phyloP scores from a whole-genome alignment of 1,140 invertebrate species.

The Sinonovacula constricta region DNA sequence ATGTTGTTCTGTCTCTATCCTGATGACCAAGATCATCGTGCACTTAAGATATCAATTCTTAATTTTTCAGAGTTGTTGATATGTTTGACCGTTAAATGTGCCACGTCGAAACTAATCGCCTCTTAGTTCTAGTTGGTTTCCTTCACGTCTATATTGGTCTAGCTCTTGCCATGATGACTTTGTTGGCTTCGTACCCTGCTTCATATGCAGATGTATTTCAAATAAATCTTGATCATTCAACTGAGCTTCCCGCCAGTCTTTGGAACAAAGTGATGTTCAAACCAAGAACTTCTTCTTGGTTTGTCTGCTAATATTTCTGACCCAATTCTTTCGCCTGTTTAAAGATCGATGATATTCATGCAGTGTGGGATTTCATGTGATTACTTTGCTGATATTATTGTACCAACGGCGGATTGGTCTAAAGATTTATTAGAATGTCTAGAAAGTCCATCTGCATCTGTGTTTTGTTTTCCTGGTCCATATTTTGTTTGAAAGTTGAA shows the following conservation, averaged over 20 bases:
- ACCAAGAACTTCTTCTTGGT: no score
- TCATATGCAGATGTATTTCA: no score
- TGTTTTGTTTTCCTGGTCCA: conserved; percentile 2
- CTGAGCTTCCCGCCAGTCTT: no score
- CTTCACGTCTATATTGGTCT: not conserved
- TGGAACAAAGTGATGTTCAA: no score
- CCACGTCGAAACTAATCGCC: not conserved
- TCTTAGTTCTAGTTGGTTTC: not conserved
- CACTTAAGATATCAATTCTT: not conserved
- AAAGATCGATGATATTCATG: not conserved
- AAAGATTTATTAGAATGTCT: not conserved
- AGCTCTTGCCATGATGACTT: not conserved
- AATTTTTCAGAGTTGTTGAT: not conserved
- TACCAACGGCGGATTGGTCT: not conserved
- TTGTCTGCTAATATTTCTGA: no score
- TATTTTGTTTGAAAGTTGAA: conserved; percentile 4
- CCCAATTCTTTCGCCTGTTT: not conserved
- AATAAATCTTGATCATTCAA: no score
- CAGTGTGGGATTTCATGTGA: not conserved
- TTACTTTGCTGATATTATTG: not conserved
- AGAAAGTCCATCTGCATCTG: conserved; percentile 1
- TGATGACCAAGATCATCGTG: not conserved
- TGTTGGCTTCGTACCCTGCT: not conserved
- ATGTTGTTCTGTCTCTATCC: conserved; percentile 21
- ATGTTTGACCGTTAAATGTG: not conserved